A percentile compares a stretch with the other conserved stretches of the same genome.
Evolutionary conservation across 2,888 invertebrate species (phyloP).

Genomic region (Aelia acuminata): DNA sequence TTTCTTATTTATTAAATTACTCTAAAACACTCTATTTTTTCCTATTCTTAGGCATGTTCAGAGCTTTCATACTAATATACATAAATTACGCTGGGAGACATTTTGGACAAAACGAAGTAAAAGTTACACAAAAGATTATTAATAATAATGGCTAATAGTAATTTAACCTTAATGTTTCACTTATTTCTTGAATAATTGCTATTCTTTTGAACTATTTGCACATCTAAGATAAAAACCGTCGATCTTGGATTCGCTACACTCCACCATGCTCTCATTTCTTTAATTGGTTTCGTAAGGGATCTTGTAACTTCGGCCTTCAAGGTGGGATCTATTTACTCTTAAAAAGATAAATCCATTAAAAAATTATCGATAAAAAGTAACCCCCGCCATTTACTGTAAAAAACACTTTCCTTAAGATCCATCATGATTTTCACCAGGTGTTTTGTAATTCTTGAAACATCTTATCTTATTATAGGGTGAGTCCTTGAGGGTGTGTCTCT

Average conservation of each 20-base stretch:
- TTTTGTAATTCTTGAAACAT: background rate
- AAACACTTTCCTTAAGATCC: background rate
- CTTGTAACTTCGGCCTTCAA: background rate
- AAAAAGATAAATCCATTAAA: background rate
- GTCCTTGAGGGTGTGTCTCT: no score
- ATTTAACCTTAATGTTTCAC: background rate
- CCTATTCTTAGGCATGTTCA: no score
- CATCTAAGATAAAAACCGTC: background rate
- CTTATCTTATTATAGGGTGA: background rate
- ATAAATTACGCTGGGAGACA: background rate
- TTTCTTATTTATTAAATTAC: no score
- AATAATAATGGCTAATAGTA: no score
- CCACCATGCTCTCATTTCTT: background rate
- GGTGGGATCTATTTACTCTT: background rate
- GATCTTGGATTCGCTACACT: background rate
- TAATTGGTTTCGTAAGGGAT: background rate
- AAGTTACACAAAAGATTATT: no score
- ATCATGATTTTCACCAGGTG: background rate
- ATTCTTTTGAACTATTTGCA: background rate
- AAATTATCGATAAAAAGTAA: background rate
- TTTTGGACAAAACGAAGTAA: background rate
- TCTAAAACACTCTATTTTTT: no score
- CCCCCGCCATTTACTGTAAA: background rate
- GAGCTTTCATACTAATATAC: no score
- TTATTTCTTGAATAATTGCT: background rate